Evolutionary conservation across 2,888 invertebrate genomes (phyloP).

Genomic region (Lasioglossum leucozonium): DNA sequence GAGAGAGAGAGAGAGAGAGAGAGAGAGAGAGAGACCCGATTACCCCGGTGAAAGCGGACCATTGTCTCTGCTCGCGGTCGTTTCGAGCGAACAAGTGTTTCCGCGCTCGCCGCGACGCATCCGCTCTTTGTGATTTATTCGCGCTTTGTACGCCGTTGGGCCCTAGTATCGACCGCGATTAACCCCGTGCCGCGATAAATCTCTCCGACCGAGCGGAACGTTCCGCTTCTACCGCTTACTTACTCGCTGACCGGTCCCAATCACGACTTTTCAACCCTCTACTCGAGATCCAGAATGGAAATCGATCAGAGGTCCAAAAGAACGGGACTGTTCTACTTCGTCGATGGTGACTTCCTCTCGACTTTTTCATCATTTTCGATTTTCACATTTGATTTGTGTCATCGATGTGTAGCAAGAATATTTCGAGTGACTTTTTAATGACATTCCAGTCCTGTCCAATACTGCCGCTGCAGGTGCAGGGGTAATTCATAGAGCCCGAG

Average conservation of each 20-base stretch:
- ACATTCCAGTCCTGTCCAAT: too few relatives aligned
- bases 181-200: slow-evolving; percentile 31
- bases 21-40: slow-evolving; percentile 25
- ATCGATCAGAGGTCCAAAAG: not conserved
- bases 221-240: slow-evolving; percentile 8
- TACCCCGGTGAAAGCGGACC: slow-evolving; percentile 59
- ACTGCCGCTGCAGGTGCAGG: too few relatives aligned
- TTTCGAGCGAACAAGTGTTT: slow-evolving; percentile 57
- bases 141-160: slow-evolving; percentile 27
- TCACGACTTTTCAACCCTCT: slow-evolving; percentile 7
- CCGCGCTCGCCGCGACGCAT: slow-evolving; percentile 45
- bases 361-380: too few relatives aligned
- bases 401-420: too few relatives aligned
- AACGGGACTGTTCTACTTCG: too few relatives aligned
- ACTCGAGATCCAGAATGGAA: not conserved
- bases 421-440: too few relatives aligned
- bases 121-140: slow-evolving; percentile 52
- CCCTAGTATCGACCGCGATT: slow-evolving; percentile 33
- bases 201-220: slow-evolving; percentile 9
- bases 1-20: too few relatives aligned
- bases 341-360: too few relatives aligned
- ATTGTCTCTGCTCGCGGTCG: slow-evolving; percentile 52
- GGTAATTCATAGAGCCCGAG: too few relatives aligned
- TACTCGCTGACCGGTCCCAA: not conserved
- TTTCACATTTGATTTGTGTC: too few relatives aligned